These are phyloP conservation scores for Nymphicus hollandicus DNA, from an alignment of 2,113 vertebrate genomes.

Conservation along the genomic window DNA sequence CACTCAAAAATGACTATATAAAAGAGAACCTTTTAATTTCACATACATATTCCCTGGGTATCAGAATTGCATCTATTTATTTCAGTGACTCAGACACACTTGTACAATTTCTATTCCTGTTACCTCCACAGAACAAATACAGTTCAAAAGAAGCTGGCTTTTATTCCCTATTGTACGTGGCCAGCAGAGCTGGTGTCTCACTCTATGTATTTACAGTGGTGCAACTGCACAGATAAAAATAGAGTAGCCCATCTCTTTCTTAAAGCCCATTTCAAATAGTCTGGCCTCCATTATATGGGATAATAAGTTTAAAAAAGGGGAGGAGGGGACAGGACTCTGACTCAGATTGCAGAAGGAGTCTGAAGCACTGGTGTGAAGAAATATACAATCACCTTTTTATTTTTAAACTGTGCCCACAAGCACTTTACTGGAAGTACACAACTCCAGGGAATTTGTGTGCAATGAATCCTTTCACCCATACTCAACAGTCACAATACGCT, in stretches of 20 bases:
- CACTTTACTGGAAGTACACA: not conserved
- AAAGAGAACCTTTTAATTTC: slow-evolving; percentile 11
- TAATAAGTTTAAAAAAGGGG: not conserved
- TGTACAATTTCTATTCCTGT: not conserved
- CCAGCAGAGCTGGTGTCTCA: not conserved
- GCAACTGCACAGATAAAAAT: not conserved
- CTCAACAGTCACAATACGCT: not conserved
- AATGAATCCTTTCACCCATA: not conserved
- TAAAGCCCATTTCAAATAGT: not conserved
- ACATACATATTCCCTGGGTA: not conserved
- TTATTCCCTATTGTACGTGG: fast-evolving
- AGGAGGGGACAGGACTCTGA: not conserved
- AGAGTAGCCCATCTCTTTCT: not conserved
- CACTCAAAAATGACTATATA: not conserved
- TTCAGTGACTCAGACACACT: slow-evolving; percentile 9
- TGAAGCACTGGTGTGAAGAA: not conserved
- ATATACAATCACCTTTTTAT: not conserved
- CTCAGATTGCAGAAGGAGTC: not conserved
- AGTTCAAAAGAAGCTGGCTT: not conserved
- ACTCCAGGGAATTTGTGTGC: not conserved
- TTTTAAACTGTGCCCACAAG: not conserved
- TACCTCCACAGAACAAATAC: not conserved
- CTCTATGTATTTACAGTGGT: not conserved
- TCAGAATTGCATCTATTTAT: not conserved
- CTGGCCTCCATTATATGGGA: not conserved